Evolutionary conservation across 2,113 vertebrate genomes (phyloP).

Genomic region (Macrotus californicus): DNA sequence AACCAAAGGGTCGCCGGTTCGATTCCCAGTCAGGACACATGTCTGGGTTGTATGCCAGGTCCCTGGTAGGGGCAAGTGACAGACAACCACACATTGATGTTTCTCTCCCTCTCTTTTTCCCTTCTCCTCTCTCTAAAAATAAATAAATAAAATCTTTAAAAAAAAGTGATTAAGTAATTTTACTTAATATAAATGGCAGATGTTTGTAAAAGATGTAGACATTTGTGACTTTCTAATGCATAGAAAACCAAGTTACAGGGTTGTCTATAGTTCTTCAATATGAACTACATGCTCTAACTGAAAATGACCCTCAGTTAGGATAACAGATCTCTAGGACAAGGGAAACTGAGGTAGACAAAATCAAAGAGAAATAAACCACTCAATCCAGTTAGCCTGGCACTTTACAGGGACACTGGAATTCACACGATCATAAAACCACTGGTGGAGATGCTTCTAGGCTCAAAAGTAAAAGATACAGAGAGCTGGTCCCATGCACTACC

Average conservation of each 20-base stretch:
- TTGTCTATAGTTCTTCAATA: neutral
- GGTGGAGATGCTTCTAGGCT: neutral
- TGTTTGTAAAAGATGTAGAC: neutral
- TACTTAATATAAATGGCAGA: neutral
- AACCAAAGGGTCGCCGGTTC: too few relatives aligned
- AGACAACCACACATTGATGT: too few relatives aligned
- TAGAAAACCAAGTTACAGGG: neutral
- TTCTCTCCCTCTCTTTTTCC: too few relatives aligned
- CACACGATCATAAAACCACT: neutral
- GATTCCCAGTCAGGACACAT: too few relatives aligned
- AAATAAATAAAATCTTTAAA: too few relatives aligned
- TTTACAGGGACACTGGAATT: neutral
- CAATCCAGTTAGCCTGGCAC: neutral
- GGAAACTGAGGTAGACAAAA: neutral
- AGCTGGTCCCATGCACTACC: neutral
- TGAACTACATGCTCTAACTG: neutral
- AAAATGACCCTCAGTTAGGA: neutral
- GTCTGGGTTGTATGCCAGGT: too few relatives aligned
- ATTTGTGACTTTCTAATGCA: neutral
- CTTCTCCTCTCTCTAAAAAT: too few relatives aligned
- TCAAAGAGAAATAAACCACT: slow-evolving; percentile 15
- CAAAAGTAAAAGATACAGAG: neutral
- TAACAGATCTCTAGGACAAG: neutral
- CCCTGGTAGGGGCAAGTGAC: too few relatives aligned
- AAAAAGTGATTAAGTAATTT: too few relatives aligned